Percentiles rank a stretch among this genome's conserved stretches.
These are phyloP conservation scores for Sphaeramia orbicularis DNA, from an alignment of 2,797 vertebrate species.

Conservation along the genomic window DNA sequence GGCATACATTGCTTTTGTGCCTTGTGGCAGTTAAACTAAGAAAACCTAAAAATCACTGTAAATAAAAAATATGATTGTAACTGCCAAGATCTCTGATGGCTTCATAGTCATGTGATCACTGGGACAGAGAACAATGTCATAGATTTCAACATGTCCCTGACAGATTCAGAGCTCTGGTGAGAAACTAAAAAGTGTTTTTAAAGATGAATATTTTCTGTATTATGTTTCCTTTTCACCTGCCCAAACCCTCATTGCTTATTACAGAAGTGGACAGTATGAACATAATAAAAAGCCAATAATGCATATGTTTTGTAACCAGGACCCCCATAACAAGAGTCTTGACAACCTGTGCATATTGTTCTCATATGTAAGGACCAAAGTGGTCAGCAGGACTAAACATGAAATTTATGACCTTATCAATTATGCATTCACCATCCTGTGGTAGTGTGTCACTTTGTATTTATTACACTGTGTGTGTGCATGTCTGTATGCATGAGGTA, in stretches of 20 bases:
- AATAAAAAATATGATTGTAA: background rate
- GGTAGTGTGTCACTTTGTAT: constrained; percentile 92
- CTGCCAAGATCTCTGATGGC: background rate
- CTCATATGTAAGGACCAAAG: constrained; percentile 1
- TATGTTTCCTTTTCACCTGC: background rate
- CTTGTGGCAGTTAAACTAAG: background rate
- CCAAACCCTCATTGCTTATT: too few species aligned
- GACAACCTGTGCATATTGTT: constrained; percentile 1
- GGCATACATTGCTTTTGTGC: background rate
- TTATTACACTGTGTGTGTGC: constrained; percentile 26
- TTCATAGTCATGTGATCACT: too few species aligned
- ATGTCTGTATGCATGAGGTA: constrained; percentile 21
- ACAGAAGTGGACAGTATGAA: too few species aligned
- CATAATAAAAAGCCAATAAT: too few species aligned
- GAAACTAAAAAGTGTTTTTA: too few species aligned
- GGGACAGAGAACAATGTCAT: too few species aligned
- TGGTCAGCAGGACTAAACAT: constrained; percentile 37
- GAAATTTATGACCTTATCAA: constrained; percentile 84
- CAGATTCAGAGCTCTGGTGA: too few species aligned
- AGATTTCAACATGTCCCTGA: too few species aligned
- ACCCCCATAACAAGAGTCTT: background rate
- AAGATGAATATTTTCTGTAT: background rate
- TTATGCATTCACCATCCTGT: constrained; percentile 93
- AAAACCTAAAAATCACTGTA: constrained; percentile 5
- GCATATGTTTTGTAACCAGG: background rate